Evolutionary conservation across 2,113 vertebrate species (phyloP).

Genomic region (Nibea coibor): DNA sequence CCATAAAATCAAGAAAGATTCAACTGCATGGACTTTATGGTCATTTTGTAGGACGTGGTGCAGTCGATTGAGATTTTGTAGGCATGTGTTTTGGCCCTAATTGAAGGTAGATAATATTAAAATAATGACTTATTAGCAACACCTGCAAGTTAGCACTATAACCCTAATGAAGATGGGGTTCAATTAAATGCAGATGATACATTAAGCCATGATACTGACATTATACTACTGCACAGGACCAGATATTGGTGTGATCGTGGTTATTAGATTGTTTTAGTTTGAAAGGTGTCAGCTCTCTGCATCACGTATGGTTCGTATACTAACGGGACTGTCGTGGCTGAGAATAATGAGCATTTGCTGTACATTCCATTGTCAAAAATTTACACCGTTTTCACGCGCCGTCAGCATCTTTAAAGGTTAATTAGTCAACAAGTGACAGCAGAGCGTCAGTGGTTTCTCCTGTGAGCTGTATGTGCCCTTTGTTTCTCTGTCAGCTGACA

Average conservation of each 20-base stretch:
- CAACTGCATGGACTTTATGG: not conserved
- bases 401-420: not conserved
- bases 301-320: no score
- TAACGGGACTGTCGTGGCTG: not conserved
- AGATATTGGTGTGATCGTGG: not conserved
- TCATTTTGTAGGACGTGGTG: not conserved
- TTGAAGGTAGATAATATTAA: not conserved
- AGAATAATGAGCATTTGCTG: not conserved
- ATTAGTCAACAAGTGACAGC: slow-evolving; percentile 20
- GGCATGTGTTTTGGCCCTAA: not conserved
- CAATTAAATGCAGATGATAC: no score
- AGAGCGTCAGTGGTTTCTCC: slow-evolving; percentile 22
- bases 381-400: not conserved
- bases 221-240: not conserved
- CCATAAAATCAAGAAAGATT: not conserved
- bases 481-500: slow-evolving; percentile 76
- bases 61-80: not conserved
- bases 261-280: not conserved
- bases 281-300: not conserved
- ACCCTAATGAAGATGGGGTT: not conserved
- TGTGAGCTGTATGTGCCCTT: slow-evolving; percentile 32
- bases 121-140: no score
- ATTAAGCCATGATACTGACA: not conserved
- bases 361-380: not conserved
- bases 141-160: no score